Base-by-base conservation (phyloP, 2,888 invertebrate genomes). In the Dasypogon diadema region DNA sequence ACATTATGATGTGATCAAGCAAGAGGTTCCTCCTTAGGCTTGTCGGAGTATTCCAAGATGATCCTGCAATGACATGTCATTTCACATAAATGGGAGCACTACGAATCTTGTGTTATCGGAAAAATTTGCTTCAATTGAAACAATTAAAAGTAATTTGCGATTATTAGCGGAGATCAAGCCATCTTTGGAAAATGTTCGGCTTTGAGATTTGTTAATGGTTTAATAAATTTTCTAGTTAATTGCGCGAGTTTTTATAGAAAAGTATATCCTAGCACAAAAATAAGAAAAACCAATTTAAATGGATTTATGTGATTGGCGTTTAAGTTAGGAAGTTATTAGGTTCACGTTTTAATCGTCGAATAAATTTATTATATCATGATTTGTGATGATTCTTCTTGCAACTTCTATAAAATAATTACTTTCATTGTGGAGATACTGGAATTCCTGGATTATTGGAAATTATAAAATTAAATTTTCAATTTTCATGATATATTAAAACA, bases 91-190 rank as follows among this genome's bases (percentile, higher is more conserved):
- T 65, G 65, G 46, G 65, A 65, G 46, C 65, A 65, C 24, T 24
- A 42, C 46, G 58, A 58, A 22, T 58, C 22, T 4, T 14, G 16
- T 18, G 34, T n/a, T 26, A 26, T 26, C 54, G 56, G 22, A 55
- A 63, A 74, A 74, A 51, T 60, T 74, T 70, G 63, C 68, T 56
- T 73, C 63, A 55, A 77, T 77, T 75, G 75, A 30, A 75, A 70
- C 77, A 77, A 77, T 77, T 77, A 77, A 77, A 77, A 77, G 77
- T 75, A 75, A 77, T 77, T 77, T 77, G 77, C 34, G 77, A 77
- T 77, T 77, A 77, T 77, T 77, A 77, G 77, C 51, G 21, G 34
- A 8, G 63, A 48, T 24, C 56, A 48, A 56, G 48, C 65, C 65
- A 65, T 65, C 65, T 65, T 65, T 65, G 65, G 65, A 24, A 42